A percentile compares a stretch with the other conserved stretches of the same genome.
These are phyloP conservation scores for Sceloporus tristichus DNA, from an alignment of 2,113 vertebrate genomes.

Conservation along the genomic window DNA sequence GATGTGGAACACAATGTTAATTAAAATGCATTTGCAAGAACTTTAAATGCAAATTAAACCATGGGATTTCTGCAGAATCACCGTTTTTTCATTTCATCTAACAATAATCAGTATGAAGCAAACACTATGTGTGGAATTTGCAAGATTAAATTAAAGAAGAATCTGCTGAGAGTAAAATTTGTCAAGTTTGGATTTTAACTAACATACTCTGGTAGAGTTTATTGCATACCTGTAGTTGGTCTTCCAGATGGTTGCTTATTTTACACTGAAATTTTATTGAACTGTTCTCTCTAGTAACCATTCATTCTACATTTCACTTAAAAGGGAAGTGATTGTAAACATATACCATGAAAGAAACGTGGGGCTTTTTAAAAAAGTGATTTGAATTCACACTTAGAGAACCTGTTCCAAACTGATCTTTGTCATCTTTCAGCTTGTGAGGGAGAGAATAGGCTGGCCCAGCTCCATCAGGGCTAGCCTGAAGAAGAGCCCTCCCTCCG, in stretches of 20 bases:
- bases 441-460: too few species aligned
- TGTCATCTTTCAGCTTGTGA: too few species aligned
- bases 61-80: constrained; percentile 61
- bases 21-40: constrained; percentile 68
- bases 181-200: constrained; percentile 31
- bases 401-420: too few species aligned
- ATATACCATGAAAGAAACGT: not conserved
- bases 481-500: too few species aligned
- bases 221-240: not conserved
- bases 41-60: constrained; percentile 66
- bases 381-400: too few species aligned
- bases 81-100: constrained; percentile 60
- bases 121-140: constrained; percentile 30
- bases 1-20: constrained; percentile 61
- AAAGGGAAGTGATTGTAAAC: not conserved
- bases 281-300: not conserved
- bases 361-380: too few species aligned
- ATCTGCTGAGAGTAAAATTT: constrained; percentile 42
- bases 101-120: constrained; percentile 57
- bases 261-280: not conserved
- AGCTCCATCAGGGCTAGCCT: too few species aligned
- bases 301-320: constrained; percentile 31
- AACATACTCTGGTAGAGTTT: constrained; percentile 42
- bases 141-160: constrained; percentile 51
- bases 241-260: not conserved